Evolutionary conservation across 2,888 invertebrate genomes (phyloP).

Genomic region (Troides helena): DNA sequence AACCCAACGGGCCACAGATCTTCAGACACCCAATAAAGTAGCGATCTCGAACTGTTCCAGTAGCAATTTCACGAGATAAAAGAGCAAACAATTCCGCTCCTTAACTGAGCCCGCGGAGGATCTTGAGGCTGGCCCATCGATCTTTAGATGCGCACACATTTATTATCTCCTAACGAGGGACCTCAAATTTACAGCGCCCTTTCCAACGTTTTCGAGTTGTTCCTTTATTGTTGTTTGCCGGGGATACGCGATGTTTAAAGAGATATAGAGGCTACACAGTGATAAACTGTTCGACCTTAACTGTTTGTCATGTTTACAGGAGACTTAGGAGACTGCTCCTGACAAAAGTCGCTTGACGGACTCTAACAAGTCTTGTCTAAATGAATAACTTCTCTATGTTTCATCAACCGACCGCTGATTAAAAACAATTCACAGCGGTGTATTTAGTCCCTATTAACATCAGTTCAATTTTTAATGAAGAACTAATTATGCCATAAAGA

Average conservation of each 20-base stretch:
- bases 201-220: conserved; percentile 31
- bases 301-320: neutral
- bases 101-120: conserved; percentile 32
- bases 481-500: no score
- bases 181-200: conserved; percentile 33
- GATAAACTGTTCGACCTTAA: conserved; percentile 31
- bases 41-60: conserved; percentile 18
- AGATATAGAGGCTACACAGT: conserved; percentile 32
- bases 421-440: no score
- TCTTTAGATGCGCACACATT: conserved; percentile 33
- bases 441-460: no score
- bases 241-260: conserved; percentile 34
- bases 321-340: neutral
- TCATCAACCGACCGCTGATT: no score
- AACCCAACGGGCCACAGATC: conserved; percentile 10
- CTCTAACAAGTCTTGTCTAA: neutral
- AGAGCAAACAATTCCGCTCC: conserved; percentile 32
- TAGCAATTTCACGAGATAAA: conserved; percentile 25
- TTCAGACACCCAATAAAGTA: conserved; percentile 22
- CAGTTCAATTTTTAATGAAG: no score
- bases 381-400: neutral
- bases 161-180: conserved; percentile 33
- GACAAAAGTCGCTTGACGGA: neutral
- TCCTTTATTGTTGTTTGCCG: conserved; percentile 36
- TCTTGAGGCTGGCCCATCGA: conserved; percentile 32